Percentiles rank a stretch among this genome's conserved stretches.
phyloP scores from a whole-genome alignment of 2,888 invertebrate genomes.

The Capitulum mitella region DNA sequence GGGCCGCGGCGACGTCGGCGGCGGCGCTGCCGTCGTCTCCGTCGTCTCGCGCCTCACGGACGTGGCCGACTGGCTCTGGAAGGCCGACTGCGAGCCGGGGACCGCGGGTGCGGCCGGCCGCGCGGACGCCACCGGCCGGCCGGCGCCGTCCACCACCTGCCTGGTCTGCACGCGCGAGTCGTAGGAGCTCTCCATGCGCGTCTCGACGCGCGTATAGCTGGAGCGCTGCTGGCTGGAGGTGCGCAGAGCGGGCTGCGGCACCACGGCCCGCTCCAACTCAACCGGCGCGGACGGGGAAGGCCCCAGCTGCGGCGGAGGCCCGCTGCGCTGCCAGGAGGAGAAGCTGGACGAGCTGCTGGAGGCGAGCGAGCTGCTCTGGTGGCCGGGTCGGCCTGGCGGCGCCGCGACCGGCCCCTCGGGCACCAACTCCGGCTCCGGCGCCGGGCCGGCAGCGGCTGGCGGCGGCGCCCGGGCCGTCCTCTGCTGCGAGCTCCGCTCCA shows the following conservation, averaged over 20 bases:
- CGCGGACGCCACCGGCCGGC: not conserved
- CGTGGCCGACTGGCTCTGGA: not conserved
- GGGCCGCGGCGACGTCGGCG: not conserved
- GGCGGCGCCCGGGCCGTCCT: not conserved
- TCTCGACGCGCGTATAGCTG: conserved; percentile 25
- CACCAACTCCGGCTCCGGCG: not conserved
- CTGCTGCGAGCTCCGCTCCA: not conserved
- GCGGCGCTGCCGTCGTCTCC: not conserved
- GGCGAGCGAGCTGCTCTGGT: not conserved
- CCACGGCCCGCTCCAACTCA: not conserved
- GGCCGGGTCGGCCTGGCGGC: not conserved
- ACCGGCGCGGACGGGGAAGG: not conserved
- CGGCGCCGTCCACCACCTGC: conserved; percentile 1
- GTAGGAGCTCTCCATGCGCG: conserved; percentile 26
- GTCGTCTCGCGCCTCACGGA: not conserved
- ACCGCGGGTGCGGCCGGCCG: not conserved
- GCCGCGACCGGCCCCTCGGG: too few relatives aligned
- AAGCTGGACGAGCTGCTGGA: not conserved
- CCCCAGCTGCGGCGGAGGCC: not conserved
- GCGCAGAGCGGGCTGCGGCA: not conserved
- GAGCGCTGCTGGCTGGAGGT: not conserved
- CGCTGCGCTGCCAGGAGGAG: not conserved
- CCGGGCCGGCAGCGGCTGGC: not conserved
- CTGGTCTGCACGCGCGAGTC: conserved; percentile 35
- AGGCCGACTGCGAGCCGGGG: not conserved